Base-by-base conservation (phyloP, 2,797 vertebrate species). In the Antennarius maculatus region DNA sequence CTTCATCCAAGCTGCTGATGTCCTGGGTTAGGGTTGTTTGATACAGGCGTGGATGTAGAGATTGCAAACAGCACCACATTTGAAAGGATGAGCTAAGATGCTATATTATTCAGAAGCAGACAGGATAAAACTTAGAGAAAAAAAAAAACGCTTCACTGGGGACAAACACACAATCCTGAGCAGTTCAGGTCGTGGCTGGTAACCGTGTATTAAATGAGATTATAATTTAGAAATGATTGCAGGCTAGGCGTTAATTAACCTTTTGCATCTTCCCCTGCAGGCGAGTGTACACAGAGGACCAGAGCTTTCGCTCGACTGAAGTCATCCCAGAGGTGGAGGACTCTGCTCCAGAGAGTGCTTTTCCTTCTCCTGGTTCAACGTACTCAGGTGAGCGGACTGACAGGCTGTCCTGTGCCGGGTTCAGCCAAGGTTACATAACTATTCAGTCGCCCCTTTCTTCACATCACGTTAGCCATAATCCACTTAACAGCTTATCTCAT, bases 241-340 rank as follows among this genome's bases (percentile, higher is more conserved):
- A 77, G 29, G 15, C 31, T 11, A 3, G 4, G 5, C 67, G 81
- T 81, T 77, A 74, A 82, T 84, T 77, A 86, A 80, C 70, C 54
- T 67, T 68, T 48, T 13, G 17, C 58, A 29, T 64, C 49, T 14
- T n/a, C 18, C 52, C 56, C 76, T 13, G 34, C 79, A 94, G 92
- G 85, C 85, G 37, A 37, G 65, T 91, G 53, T 93, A 94, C 81
- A 92, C 91, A 13, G 83, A 87, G 18, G 84, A 92, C 18, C 78
- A 88, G 78, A 87, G 91, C 55, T 78, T 76, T 68, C 51, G 66
- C 67, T 77, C 51, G 0, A 7, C 51, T 53, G 56, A 77, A 55
- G 54, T 72, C 54, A 67, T 71, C 45, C 58, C 66, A 54, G 70
- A 80, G n/a, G 1, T 1, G 16, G 71, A 81, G 14, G 68, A 49